Conservation (phyloP, 2,888 invertebrate genomes). For the Hemaris fuciformis region DNA sequence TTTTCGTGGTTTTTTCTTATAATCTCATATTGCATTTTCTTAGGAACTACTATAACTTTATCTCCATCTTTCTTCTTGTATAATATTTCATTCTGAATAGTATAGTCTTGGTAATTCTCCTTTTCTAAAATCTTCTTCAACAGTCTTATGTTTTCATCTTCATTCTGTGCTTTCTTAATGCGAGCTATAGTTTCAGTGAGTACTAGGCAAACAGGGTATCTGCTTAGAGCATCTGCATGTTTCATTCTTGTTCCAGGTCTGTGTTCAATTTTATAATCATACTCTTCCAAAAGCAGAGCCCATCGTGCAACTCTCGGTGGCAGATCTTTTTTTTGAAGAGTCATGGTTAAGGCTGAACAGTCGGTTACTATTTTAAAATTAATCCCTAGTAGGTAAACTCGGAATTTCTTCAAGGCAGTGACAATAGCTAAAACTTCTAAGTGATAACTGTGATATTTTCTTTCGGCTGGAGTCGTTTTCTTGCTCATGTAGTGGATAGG, state of each 20-base stretch:
- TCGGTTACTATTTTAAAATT: slow-evolving; percentile 23
- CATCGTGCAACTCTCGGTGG: slow-evolving; percentile 18
- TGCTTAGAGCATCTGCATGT: slow-evolving; percentile 31
- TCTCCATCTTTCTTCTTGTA: no score
- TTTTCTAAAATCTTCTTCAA: slow-evolving; percentile 25
- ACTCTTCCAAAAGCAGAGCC: neutral
- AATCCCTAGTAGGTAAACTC: slow-evolving; percentile 25
- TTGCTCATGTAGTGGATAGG: slow-evolving; percentile 18
- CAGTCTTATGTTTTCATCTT: slow-evolving; percentile 19
- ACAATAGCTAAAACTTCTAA: slow-evolving; percentile 26
- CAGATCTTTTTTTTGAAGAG: neutral
- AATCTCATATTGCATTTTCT: slow-evolving; percentile 37
- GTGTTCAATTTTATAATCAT: slow-evolving; percentile 21
- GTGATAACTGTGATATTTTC: slow-evolving; percentile 23
- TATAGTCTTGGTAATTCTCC: no score
- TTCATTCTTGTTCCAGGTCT: slow-evolving; percentile 27
- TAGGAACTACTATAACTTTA: no score
- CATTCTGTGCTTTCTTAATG: slow-evolving; percentile 25
- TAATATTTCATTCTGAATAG: no score
- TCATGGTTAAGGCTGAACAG: slow-evolving; percentile 8
- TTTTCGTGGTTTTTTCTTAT: slow-evolving; percentile 32
- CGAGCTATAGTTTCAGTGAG: slow-evolving; percentile 23
- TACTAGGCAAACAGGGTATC: slow-evolving; percentile 19
- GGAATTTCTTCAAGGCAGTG: slow-evolving; percentile 19
- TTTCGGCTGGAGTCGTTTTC: slow-evolving; percentile 9